These are phyloP conservation scores for Rhinogobio ventralis DNA, from an alignment of 2,797 vertebrate species.

Conservation along the genomic window DNA sequence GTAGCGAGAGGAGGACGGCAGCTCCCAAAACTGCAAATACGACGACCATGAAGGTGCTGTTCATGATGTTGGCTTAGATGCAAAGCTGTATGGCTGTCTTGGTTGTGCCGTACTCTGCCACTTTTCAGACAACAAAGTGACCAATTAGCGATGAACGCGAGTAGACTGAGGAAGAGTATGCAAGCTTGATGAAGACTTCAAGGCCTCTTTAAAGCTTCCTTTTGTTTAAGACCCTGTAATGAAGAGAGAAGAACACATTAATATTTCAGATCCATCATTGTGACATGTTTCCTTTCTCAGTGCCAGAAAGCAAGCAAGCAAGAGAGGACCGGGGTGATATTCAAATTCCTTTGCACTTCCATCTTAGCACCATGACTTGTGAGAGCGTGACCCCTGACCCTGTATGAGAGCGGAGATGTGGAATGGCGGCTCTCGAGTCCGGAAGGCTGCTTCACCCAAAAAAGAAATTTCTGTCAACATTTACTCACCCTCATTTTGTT, in stretches of 20 bases:
- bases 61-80: slow-evolving; percentile 75
- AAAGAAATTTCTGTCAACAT: neutral
- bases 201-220: slow-evolving; percentile 44
- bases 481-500: neutral
- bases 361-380: slow-evolving; percentile 65
- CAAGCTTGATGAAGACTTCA: slow-evolving; percentile 6
- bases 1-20: slow-evolving; percentile 76
- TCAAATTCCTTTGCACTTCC: slow-evolving; percentile 7
- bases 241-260: slow-evolving; percentile 30
- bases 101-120: neutral
- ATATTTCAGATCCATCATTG: neutral
- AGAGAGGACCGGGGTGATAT: neutral
- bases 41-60: slow-evolving; percentile 66
- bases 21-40: slow-evolving; percentile 73
- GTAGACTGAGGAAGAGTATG: neutral
- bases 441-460: slow-evolving; percentile 43
- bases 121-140: neutral
- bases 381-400: slow-evolving; percentile 72
- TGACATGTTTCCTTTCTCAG: neutral
- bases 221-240: slow-evolving; percentile 53
- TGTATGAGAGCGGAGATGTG: slow-evolving; percentile 71
- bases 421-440: slow-evolving; percentile 63
- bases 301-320: neutral
- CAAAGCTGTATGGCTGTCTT: neutral
- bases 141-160: neutral